Conservation (phyloP, 2,888 invertebrate species). For the Sarcophaga subvicina region DNA sequence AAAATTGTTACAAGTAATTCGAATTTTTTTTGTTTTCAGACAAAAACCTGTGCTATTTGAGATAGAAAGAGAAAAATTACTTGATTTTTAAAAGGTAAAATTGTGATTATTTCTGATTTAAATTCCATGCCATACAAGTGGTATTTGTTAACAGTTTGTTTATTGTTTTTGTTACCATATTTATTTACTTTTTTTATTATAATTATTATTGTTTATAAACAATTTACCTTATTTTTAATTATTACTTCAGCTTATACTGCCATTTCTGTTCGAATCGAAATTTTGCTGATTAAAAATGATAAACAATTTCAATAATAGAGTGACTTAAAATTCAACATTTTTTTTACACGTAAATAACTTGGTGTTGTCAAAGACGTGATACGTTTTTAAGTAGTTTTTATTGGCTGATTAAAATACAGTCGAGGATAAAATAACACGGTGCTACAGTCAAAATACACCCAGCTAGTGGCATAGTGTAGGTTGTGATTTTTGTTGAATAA, state of each 20-base stretch:
- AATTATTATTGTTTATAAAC: neutral
- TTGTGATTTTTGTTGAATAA: too few species aligned
- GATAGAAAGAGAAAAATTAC: too few species aligned
- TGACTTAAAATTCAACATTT: constrained; percentile 14
- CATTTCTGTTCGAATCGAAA: neutral
- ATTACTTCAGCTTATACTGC: neutral
- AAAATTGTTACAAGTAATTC: too few species aligned
- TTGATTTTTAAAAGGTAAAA: too few species aligned
- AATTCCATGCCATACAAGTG: constrained; percentile 1
- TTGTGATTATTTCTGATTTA: neutral
- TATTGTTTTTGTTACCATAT: constrained; percentile 5
- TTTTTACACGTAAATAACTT: neutral
- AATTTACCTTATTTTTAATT: constrained; percentile 21
- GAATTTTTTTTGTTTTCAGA: too few species aligned
- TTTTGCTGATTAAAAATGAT: neutral
- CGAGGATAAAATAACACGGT: neutral
- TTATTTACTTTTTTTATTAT: neutral
- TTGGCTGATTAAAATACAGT: neutral
- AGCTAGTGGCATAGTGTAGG: too few species aligned
- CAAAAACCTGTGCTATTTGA: too few species aligned
- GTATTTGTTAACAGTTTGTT: constrained; percentile 4
- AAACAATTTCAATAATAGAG: neutral
- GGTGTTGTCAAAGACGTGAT: constrained; percentile 44
- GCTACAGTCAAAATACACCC: too few species aligned
- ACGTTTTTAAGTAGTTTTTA: constrained; percentile 11